These are phyloP conservation scores for Abrostola triplasia DNA, from an alignment of 2,888 invertebrate species.

Conservation along the genomic window DNA sequence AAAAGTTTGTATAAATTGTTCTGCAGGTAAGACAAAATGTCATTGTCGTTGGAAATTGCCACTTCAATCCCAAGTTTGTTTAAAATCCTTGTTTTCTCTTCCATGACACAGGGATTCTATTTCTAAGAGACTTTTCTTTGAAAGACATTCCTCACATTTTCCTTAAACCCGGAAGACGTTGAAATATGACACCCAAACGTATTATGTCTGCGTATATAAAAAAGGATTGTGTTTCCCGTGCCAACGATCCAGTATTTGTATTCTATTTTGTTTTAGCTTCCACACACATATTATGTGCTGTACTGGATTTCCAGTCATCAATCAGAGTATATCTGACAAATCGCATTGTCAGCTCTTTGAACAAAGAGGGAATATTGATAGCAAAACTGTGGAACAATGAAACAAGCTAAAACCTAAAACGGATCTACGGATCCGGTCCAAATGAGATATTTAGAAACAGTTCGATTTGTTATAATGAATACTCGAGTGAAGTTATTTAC, in stretches of 20 bases:
- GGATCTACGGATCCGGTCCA: background rate
- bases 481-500: too few relatives aligned
- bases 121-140: constrained; percentile 10
- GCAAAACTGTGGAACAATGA: background rate
- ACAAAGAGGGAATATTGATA: background rate
- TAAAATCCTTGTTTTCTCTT: too few relatives aligned
- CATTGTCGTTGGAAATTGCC: too few relatives aligned
- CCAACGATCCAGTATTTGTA: background rate
- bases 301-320: background rate
- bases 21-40: too few relatives aligned
- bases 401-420: background rate
- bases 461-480: too few relatives aligned
- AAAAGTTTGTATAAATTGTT: too few relatives aligned
- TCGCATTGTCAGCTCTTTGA: background rate
- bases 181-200: constrained; percentile 24
- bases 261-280: constrained; percentile 8
- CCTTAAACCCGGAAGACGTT: constrained; percentile 14
- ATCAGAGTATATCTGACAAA: constrained; percentile 4
- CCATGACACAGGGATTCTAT: too few relatives aligned
- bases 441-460: too few relatives aligned
- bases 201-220: constrained; percentile 8
- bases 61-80: too few relatives aligned
- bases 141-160: constrained; percentile 3
- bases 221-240: constrained; percentile 8
- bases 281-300: background rate